phyloP scores from a whole-genome alignment of 1,140 invertebrate genomes.

The Charaxes varanes region DNA sequence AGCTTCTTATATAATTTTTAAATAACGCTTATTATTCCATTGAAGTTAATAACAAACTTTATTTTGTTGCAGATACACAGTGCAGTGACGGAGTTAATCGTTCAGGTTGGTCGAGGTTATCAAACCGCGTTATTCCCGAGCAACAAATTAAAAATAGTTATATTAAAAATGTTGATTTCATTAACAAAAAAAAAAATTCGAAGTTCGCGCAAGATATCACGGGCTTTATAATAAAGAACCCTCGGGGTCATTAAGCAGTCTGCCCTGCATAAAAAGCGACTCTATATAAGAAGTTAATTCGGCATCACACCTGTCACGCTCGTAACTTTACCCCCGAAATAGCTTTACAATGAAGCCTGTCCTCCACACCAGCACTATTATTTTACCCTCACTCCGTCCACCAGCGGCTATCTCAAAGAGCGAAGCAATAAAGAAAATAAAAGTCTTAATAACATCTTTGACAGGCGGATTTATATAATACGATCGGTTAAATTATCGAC shows the following conservation, averaged over 20 bases:
- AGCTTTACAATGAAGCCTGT: constrained; percentile 63
- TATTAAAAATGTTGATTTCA: too few relatives aligned
- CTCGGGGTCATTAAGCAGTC: constrained; percentile 52
- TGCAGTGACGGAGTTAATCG: constrained; percentile 14
- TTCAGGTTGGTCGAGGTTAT: constrained; percentile 39
- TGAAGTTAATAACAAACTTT: too few relatives aligned
- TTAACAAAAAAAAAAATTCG: background rate
- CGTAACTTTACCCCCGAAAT: constrained; percentile 62
- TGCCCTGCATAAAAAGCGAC: constrained; percentile 59
- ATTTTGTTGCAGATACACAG: constrained; percentile 43
- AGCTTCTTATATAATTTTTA: too few relatives aligned
- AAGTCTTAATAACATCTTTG: constrained; percentile 57
- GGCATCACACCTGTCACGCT: constrained; percentile 66
- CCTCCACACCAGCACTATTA: constrained; percentile 41
- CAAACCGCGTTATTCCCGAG: too few relatives aligned
- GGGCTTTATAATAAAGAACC: constrained; percentile 51
- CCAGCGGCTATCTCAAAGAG: constrained; percentile 57
- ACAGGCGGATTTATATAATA: constrained; percentile 55
- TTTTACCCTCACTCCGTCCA: constrained; percentile 39
- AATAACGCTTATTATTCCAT: too few relatives aligned
- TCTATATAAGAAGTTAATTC: constrained; percentile 70
- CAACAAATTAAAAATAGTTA: too few relatives aligned
- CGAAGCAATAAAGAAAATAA: constrained; percentile 55
- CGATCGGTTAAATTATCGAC: constrained; percentile 42
- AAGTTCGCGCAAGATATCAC: constrained; percentile 6